These are phyloP conservation scores for Oscheius onirici DNA, from an alignment of 2,888 invertebrate genomes.

Conservation along the genomic window DNA sequence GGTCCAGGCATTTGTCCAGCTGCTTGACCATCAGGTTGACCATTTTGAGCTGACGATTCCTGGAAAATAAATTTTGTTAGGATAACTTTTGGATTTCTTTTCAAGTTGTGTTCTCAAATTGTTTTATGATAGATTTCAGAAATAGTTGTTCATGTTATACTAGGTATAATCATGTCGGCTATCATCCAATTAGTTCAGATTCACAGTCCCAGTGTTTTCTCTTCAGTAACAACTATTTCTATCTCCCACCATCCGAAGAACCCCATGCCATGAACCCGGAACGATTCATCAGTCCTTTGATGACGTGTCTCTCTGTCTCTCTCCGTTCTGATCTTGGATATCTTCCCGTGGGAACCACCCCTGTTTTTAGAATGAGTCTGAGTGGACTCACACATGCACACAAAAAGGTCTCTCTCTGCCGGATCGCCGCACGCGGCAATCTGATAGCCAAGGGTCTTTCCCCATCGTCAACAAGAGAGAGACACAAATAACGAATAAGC, in stretches of 20 bases:
- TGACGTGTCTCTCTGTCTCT: not conserved
- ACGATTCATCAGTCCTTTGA: no score
- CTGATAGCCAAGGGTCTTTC: not conserved
- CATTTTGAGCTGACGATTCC: conserved; percentile 24
- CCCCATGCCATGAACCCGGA: no score
- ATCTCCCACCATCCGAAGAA: no score
- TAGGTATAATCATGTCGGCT: no score
- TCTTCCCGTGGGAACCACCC: conserved; percentile 22
- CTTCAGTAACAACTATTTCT: no score
- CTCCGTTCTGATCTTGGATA: conserved; percentile 2
- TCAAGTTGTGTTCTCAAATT: no score
- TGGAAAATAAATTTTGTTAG: conserved; percentile 2
- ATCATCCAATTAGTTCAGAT: no score
- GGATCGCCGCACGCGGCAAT: conserved; percentile 11
- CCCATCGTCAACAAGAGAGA: not conserved
- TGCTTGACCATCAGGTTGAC: not conserved
- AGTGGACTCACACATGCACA: not conserved
- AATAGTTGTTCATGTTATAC: no score
- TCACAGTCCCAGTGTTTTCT: no score
- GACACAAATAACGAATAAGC: conserved; percentile 29
- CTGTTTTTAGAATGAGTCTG: not conserved
- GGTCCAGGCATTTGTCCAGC: not conserved
- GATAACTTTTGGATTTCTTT: not conserved
- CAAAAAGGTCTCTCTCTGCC: not conserved
- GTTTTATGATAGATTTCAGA: not conserved